These are phyloP conservation scores for Microctenopoma stevenorrisi DNA, from an alignment of 2,797 vertebrate species.

Conservation along the genomic window DNA sequence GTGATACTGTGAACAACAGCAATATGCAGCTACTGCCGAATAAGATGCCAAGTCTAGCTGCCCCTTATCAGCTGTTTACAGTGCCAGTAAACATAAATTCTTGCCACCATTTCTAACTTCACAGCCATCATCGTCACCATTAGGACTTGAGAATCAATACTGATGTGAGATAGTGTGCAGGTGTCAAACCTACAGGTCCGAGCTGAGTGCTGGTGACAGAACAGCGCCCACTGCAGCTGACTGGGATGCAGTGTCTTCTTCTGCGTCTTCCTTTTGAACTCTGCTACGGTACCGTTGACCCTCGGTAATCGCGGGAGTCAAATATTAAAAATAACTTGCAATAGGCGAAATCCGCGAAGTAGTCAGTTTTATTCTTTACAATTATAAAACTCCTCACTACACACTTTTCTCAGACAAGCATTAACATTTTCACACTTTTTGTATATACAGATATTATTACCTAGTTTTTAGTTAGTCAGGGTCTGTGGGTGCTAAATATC, in stretches of 20 bases:
- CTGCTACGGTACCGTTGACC: too few relatives aligned
- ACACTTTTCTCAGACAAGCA: too few relatives aligned
- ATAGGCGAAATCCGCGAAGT: too few relatives aligned
- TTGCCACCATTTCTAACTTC: constrained; percentile 33
- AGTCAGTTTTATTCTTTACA: too few relatives aligned
- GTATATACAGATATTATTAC: background rate
- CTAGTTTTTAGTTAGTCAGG: constrained; percentile 14
- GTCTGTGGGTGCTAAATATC: constrained; percentile 15
- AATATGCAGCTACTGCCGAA: constrained; percentile 71
- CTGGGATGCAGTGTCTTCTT: constrained; percentile 24
- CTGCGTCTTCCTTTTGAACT: too few relatives aligned
- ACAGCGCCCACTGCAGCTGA: constrained; percentile 69
- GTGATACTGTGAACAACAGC: constrained; percentile 42
- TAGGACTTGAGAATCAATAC: background rate
- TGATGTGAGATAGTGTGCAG: background rate
- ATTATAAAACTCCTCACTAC: too few relatives aligned
- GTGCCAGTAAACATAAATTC: constrained; percentile 53
- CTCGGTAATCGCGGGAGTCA: too few relatives aligned
- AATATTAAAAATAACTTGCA: too few relatives aligned
- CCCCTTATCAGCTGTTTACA: constrained; percentile 69
- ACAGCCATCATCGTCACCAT: constrained; percentile 19
- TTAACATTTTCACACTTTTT: too few relatives aligned
- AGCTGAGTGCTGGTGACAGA: constrained; percentile 33
- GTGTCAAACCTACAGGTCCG: constrained; percentile 9
- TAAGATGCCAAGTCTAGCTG: constrained; percentile 38